Conservation (phyloP, 2,113 vertebrate genomes). For the Nannobrachium achirus region DNA sequence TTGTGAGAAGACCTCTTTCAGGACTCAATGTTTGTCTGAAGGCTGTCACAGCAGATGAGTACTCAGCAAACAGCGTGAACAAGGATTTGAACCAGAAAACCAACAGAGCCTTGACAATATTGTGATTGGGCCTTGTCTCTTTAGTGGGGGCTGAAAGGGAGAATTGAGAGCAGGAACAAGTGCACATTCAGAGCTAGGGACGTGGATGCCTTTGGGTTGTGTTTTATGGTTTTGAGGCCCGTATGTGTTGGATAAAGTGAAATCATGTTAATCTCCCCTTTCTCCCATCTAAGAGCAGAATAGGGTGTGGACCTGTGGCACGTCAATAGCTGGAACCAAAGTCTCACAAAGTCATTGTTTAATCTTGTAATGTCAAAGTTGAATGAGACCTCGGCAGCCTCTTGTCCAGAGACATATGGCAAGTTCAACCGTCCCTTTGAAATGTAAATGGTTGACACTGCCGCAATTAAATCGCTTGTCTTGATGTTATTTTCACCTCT, state of each 20-base stretch:
- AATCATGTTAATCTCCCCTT: constrained; percentile 77
- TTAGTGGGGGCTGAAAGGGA: constrained; percentile 84
- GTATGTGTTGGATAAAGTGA: constrained; percentile 72
- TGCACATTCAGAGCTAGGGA: constrained; percentile 80
- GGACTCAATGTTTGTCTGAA: constrained; percentile 93
- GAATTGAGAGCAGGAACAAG: constrained; percentile 85
- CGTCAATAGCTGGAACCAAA: constrained; percentile 65
- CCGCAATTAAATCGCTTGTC: constrained; percentile 21
- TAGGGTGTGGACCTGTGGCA: constrained; percentile 63
- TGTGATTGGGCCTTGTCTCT: constrained; percentile 87
- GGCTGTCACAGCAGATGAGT: constrained; percentile 97
- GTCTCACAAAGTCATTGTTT: constrained; percentile 61
- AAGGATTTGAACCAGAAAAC: constrained; percentile 98
- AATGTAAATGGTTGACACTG: constrained; percentile 36
- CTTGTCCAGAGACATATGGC: constrained; percentile 49
- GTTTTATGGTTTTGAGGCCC: constrained; percentile 76
- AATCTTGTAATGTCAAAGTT: constrained; percentile 56
- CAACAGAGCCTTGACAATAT: constrained; percentile 91
- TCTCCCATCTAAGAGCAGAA: constrained; percentile 61
- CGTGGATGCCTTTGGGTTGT: constrained; percentile 73
- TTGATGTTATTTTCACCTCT: constrained; percentile 27
- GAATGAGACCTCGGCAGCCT: constrained; percentile 54
- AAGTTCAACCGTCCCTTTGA: constrained; percentile 29
- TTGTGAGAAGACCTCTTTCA: constrained; percentile 95
- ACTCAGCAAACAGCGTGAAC: constrained; percentile 99